Conservation (phyloP, 2,113 vertebrate genomes). For the Syrrhaptes paradoxus region DNA sequence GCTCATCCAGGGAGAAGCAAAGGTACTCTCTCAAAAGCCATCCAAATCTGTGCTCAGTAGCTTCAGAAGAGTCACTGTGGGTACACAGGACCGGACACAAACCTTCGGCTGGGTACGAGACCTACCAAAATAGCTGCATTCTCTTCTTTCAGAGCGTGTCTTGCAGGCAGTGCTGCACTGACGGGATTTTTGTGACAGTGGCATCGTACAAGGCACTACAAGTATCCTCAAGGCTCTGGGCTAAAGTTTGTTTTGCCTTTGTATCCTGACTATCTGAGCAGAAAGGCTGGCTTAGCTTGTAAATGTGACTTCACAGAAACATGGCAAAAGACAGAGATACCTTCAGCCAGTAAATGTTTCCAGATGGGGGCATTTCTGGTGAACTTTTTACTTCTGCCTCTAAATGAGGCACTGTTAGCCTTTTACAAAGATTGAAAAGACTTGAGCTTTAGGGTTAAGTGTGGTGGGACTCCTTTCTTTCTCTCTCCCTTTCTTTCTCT, state of each 20-base stretch:
- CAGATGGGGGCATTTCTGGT: slow-evolving; percentile 72
- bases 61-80: neutral
- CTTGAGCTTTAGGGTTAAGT: slow-evolving; percentile 29
- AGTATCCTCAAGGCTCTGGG: neutral
- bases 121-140: neutral
- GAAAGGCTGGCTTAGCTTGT: slow-evolving; percentile 50
- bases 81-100: neutral
- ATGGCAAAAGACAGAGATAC: slow-evolving; percentile 63
- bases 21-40: neutral
- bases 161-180: neutral
- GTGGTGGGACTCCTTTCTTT: neutral
- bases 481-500: neutral
- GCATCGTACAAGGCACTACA: neutral
- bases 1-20: neutral
- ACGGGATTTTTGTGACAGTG: neutral
- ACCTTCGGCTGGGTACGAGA: neutral
- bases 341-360: slow-evolving; percentile 71
- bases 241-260: slow-evolving; percentile 40
- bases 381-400: slow-evolving; percentile 62
- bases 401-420: slow-evolving; percentile 47
- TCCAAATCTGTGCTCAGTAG: accelerated
- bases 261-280: slow-evolving; percentile 37
- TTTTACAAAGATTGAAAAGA: slow-evolving; percentile 48
- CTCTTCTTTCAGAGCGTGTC: neutral
- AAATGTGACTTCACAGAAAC: slow-evolving; percentile 70